Conservation (phyloP, 2,797 vertebrate species). For the Amniataba percoides region DNA sequence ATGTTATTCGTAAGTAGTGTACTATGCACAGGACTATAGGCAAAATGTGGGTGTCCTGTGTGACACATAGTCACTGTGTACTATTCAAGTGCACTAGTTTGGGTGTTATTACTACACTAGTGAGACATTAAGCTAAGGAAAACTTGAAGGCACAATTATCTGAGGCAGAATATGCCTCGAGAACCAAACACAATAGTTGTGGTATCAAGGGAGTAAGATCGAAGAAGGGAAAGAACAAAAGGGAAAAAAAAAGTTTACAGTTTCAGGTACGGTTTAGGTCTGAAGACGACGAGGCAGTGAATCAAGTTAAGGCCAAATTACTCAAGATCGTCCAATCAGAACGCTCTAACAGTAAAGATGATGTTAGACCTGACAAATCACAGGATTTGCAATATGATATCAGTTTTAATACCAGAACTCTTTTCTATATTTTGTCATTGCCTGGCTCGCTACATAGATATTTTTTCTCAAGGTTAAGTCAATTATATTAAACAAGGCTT, state of each 20-base stretch:
- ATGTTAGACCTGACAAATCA: slow-evolving; percentile 73
- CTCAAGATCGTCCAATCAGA: slow-evolving; percentile 68
- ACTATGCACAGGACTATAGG: slow-evolving; percentile 64
- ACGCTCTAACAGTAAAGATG: slow-evolving; percentile 67
- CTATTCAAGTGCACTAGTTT: slow-evolving; percentile 74
- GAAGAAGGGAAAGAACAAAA: slow-evolving; percentile 36
- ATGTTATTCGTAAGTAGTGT: slow-evolving; percentile 60
- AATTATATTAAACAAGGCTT: slow-evolving; percentile 84
- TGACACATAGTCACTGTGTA: slow-evolving; percentile 58
- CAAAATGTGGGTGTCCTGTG: slow-evolving; percentile 65
- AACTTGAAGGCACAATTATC: slow-evolving; percentile 89
- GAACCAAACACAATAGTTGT: slow-evolving; percentile 68
- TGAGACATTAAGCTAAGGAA: slow-evolving; percentile 77
- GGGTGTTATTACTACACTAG: slow-evolving; percentile 73
- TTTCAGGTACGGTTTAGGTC: slow-evolving; percentile 67
- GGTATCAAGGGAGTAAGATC: slow-evolving; percentile 43
- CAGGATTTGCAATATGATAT: slow-evolving; percentile 68
- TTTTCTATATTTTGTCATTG: slow-evolving; percentile 61
- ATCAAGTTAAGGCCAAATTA: slow-evolving; percentile 83
- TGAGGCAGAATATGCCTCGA: slow-evolving; percentile 76
- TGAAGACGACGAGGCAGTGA: slow-evolving; percentile 80
- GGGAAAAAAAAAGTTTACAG: slow-evolving; percentile 52
- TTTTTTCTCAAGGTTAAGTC: slow-evolving; percentile 75
- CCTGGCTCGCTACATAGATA: slow-evolving; percentile 73
- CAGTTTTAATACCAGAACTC: slow-evolving; percentile 59